phyloP scores from a whole-genome alignment of 2,797 vertebrate genomes.

The Enteromius anoplus region DNA sequence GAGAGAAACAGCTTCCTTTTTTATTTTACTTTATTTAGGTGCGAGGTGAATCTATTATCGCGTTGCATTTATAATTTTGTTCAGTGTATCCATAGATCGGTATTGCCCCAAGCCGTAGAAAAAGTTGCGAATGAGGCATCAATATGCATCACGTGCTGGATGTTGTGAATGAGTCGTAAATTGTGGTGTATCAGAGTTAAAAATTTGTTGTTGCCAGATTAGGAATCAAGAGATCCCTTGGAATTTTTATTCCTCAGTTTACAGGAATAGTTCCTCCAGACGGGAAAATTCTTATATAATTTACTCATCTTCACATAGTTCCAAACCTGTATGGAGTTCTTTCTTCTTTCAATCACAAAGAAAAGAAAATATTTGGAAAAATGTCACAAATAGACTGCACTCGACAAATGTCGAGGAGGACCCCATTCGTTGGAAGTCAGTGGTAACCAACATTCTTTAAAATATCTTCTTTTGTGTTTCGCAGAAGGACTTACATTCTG shows the following conservation, averaged over 20 bases:
- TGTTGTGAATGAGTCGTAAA: too few species aligned
- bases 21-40: neutral
- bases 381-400: neutral
- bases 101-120: too few species aligned
- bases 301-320: neutral
- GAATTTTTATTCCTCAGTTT: too few species aligned
- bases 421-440: neutral
- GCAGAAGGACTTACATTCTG: neutral
- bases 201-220: too few species aligned
- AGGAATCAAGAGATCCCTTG: too few species aligned
- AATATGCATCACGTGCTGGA: too few species aligned
- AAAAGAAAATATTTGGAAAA: neutral
- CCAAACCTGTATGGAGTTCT: neutral
- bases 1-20: neutral
- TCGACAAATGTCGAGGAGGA: too few species aligned
- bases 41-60: too few species aligned
- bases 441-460: neutral
- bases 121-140: too few species aligned
- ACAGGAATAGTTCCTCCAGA: neutral
- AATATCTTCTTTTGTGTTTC: conserved; percentile 4
- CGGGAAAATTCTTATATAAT: neutral
- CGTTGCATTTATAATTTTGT: too few species aligned
- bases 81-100: too few species aligned
- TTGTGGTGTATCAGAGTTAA: too few species aligned
- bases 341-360: neutral